A percentile compares a stretch with the other conserved stretches of the same genome.
These are phyloP conservation scores for Apodemus sylvaticus DNA, from an alignment of 2,113 vertebrate genomes.

Conservation along the genomic window DNA sequence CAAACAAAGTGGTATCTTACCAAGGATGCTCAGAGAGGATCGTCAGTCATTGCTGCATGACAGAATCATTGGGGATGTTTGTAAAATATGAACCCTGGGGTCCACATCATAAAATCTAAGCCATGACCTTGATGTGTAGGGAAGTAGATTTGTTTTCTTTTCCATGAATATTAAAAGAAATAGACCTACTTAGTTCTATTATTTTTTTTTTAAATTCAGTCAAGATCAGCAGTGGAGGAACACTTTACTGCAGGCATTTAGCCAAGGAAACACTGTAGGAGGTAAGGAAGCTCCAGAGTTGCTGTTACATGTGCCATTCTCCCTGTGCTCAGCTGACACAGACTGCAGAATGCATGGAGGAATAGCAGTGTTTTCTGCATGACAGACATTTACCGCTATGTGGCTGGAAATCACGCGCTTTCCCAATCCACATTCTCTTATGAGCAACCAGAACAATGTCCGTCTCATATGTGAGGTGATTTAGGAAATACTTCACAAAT, in stretches of 20 bases:
- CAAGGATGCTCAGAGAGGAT: neutral
- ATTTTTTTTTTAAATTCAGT: neutral
- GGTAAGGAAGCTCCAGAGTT: neutral
- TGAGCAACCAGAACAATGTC: neutral
- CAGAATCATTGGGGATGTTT: neutral
- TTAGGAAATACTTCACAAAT: neutral
- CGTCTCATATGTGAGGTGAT: neutral
- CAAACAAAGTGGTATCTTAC: neutral
- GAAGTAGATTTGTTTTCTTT: neutral
- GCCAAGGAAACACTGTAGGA: neutral
- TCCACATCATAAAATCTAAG: neutral
- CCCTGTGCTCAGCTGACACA: neutral
- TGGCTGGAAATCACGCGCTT: neutral
- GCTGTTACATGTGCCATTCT: neutral
- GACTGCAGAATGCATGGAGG: neutral
- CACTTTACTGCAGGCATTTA: neutral
- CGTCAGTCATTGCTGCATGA: neutral
- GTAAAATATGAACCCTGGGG: neutral
- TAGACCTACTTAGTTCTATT: neutral
- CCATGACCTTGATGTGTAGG: neutral
- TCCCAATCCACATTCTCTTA: neutral
- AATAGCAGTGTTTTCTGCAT: neutral
- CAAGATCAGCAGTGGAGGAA: neutral
- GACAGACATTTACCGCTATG: neutral
- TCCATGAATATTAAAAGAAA: neutral